phyloP scores from a whole-genome alignment of 2,888 invertebrate genomes.

The Eristalis pertinax region DNA sequence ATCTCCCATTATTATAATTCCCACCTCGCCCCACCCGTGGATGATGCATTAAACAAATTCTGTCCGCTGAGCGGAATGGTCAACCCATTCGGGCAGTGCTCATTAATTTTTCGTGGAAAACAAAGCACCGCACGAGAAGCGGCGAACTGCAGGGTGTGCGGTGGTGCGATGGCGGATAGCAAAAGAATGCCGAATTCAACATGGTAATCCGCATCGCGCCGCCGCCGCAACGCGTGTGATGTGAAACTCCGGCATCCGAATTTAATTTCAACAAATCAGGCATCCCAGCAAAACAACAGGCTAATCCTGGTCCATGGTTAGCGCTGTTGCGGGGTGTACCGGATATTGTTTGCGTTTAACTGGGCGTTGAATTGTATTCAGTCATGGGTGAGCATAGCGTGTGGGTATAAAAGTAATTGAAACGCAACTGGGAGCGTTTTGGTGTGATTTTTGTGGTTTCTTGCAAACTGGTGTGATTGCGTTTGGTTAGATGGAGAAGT shows the following conservation, averaged over 20 bases:
- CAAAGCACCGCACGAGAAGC: not conserved
- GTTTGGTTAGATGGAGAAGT: no score
- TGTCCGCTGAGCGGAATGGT: not conserved
- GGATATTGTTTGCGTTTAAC: slow-evolving; percentile 26
- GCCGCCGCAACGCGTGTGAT: not conserved
- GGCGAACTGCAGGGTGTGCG: not conserved
- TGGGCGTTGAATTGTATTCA: slow-evolving; percentile 14
- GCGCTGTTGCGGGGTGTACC: not conserved
- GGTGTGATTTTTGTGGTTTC: not conserved
- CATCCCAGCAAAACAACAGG: slow-evolving; percentile 6
- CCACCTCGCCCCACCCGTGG: not conserved
- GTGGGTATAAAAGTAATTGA: not conserved
- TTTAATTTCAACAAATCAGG: slow-evolving; percentile 12
- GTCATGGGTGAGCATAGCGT: not conserved
- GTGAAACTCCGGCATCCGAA: not conserved
- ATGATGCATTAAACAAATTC: slow-evolving; percentile 1
- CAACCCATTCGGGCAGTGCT: slow-evolving; percentile 5
- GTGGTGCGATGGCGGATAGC: no score
- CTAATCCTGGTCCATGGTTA: not conserved
- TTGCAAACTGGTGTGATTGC: not conserved
- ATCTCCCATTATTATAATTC: no score
- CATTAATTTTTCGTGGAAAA: slow-evolving; percentile 22
- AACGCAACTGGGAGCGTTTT: not conserved
- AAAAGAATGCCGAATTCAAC: slow-evolving; percentile 3
- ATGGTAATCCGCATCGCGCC: not conserved